These are phyloP conservation scores for Ctenoplectra terminalis DNA, from an alignment of 1,140 invertebrate genomes.

Conservation along the genomic window DNA sequence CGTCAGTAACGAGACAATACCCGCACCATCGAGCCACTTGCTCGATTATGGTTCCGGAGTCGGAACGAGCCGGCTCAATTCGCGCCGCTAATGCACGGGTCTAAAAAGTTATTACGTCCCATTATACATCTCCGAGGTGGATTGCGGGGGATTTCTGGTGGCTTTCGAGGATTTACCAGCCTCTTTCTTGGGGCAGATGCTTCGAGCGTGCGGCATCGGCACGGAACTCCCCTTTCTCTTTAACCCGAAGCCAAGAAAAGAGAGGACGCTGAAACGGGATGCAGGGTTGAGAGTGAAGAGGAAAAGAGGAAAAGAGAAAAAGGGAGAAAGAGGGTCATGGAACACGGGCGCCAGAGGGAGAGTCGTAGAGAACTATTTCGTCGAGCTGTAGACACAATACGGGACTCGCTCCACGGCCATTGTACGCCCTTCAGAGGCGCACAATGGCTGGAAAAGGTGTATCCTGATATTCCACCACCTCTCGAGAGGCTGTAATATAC, in stretches of 20 bases:
- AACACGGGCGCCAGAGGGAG: constrained; percentile 34
- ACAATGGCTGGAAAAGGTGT: constrained; percentile 79
- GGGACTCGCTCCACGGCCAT: constrained; percentile 74
- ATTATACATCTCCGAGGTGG: constrained; percentile 67
- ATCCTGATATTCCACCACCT: constrained; percentile 78
- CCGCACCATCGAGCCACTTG: background rate
- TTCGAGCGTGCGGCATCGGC: constrained; percentile 64
- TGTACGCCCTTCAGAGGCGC: constrained; percentile 67
- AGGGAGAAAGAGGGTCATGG: constrained; percentile 36
- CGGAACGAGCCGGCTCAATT: constrained; percentile 9
- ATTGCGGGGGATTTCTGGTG: constrained; percentile 74
- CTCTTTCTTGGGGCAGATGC: constrained; percentile 76
- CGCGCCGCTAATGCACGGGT: constrained; percentile 60
- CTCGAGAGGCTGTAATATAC: constrained; percentile 68
- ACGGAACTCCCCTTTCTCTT: constrained; percentile 69
- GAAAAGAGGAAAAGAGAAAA: background rate
- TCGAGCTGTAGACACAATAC: constrained; percentile 77
- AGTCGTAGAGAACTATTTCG: constrained; percentile 62
- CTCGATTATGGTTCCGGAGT: constrained; percentile 4
- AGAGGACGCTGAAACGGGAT: constrained; percentile 33
- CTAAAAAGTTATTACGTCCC: constrained; percentile 71
- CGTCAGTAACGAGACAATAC: background rate
- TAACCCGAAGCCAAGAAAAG: constrained; percentile 66
- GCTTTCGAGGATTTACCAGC: constrained; percentile 75
- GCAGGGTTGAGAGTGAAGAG: no score